phyloP scores from a whole-genome alignment of 2,888 invertebrate genomes.

The Phyllotreta striolata region DNA sequence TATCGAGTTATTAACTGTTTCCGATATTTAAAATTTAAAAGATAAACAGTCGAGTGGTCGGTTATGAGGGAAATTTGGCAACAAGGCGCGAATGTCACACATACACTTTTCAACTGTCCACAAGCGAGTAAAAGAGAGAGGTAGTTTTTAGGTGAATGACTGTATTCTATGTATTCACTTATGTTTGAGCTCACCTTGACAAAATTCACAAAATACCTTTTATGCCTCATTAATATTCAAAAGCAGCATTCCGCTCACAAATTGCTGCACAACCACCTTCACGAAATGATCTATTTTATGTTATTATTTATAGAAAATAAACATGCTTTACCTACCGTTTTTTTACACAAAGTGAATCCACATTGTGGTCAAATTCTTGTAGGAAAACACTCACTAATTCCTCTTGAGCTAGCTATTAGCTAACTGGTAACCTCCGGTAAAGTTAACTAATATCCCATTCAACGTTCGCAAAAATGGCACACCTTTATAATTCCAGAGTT shows the following conservation, averaged over 20 bases:
- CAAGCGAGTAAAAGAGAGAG: slow-evolving; percentile 41
- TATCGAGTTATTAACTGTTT: too few relatives aligned
- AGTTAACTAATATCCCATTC: slow-evolving; percentile 54
- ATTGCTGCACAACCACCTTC: slow-evolving; percentile 16
- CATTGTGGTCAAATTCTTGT: slow-evolving; percentile 20
- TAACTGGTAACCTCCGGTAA: slow-evolving; percentile 17
- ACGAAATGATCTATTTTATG: slow-evolving; percentile 3
- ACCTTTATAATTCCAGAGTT: slow-evolving; percentile 57
- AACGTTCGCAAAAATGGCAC: slow-evolving; percentile 56
- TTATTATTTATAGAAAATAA: slow-evolving; percentile 2
- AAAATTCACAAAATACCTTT: slow-evolving; percentile 54
- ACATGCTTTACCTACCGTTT: slow-evolving; percentile 25
- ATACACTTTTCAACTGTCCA: slow-evolving; percentile 36
- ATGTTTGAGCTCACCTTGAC: slow-evolving; percentile 55
- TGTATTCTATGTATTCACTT: slow-evolving; percentile 45
- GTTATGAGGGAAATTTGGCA: slow-evolving; percentile 13
- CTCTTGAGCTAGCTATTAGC: neutral
- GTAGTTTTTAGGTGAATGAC: slow-evolving; percentile 53
- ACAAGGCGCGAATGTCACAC: slow-evolving; percentile 23
- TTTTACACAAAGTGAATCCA: slow-evolving; percentile 26
- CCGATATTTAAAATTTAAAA: neutral
- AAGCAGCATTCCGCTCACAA: slow-evolving; percentile 42
- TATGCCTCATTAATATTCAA: slow-evolving; percentile 46
- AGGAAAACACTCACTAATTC: slow-evolving; percentile 9
- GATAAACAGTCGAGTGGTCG: neutral